Evolutionary conservation across 2,888 invertebrate species (phyloP).

Genomic region (Elmis aenea): DNA sequence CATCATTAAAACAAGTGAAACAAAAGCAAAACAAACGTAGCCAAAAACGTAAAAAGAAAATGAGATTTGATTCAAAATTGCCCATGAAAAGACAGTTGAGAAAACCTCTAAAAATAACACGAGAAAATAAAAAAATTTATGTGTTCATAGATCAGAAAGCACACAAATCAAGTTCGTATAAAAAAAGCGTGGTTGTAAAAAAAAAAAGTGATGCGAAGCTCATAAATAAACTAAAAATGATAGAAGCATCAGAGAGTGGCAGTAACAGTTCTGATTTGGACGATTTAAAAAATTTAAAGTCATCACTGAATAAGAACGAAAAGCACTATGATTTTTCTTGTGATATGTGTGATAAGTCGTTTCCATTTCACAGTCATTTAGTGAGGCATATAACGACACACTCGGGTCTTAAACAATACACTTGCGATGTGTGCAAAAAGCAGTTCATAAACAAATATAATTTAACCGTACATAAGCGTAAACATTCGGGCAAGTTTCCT

Average conservation of each 20-base stretch:
- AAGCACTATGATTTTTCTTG: constrained; percentile 1
- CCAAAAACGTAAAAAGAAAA: background rate
- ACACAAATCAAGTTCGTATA: too few relatives aligned
- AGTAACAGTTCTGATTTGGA: too few relatives aligned
- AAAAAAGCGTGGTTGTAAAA: background rate
- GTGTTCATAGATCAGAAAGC: background rate
- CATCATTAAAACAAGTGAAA: background rate
- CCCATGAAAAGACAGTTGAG: too few relatives aligned
- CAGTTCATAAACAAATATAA: constrained; percentile 13
- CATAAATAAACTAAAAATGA: background rate
- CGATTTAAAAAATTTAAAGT: too few relatives aligned
- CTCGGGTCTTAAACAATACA: constrained; percentile 6
- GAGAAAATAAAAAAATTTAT: background rate
- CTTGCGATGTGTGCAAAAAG: constrained; percentile 9
- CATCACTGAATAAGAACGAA: background rate
- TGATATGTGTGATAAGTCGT: constrained; percentile 10
- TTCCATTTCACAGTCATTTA: constrained; percentile 11
- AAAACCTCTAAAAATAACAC: background rate
- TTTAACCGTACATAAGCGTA: constrained; percentile 10
- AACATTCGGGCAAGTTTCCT: constrained; percentile 12
- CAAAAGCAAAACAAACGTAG: too few relatives aligned
- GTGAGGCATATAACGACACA: constrained; percentile 9
- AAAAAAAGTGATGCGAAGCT: background rate
- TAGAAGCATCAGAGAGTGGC: too few relatives aligned
- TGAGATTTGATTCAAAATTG: too few relatives aligned